These are phyloP conservation scores for Sisor rabdophorus DNA, from an alignment of 2,113 vertebrate genomes.

Conservation along the genomic window DNA sequence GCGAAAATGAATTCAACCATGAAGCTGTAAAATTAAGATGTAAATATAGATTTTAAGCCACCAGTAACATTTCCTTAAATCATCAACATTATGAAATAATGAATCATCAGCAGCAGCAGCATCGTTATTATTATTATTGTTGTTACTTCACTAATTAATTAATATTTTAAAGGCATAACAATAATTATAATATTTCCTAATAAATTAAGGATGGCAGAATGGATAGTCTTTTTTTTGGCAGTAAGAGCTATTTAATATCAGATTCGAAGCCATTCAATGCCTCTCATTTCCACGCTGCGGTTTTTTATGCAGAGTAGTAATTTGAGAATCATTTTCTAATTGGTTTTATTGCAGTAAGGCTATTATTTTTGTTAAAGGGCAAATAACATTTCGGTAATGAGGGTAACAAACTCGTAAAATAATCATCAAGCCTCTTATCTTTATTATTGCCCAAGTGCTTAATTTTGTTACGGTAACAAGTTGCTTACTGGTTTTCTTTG, in stretches of 20 bases:
- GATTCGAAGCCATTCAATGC: slow-evolving; percentile 1
- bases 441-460: slow-evolving; percentile 76
- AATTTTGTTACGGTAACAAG: slow-evolving; percentile 72
- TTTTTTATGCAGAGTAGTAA: slow-evolving; percentile 69
- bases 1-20: not conserved
- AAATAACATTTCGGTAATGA: slow-evolving; percentile 89
- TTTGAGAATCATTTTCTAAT: slow-evolving; percentile 84
- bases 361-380: slow-evolving; percentile 85
- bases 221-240: slow-evolving; percentile 1
- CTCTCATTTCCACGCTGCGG: slow-evolving; percentile 46
- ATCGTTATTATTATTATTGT: no score
- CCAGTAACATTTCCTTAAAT: not conserved
- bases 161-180: not conserved
- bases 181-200: not conserved
- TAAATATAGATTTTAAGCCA: not conserved
- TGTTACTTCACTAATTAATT: no score
- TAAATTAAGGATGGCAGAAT: not conserved
- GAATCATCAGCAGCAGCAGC: not conserved
- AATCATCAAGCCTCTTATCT: slow-evolving; percentile 79
- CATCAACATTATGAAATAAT: not conserved
- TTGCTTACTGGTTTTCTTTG: slow-evolving; percentile 24
- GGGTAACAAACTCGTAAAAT: slow-evolving; percentile 87
- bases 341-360: slow-evolving; percentile 83
- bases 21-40: not conserved
- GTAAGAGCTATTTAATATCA: slow-evolving; percentile 16